Evolutionary conservation across 2,888 invertebrate species (phyloP), one percentile per base, ranked within the genome.

Genomic region (Scelioninae gen. 2): DNA sequence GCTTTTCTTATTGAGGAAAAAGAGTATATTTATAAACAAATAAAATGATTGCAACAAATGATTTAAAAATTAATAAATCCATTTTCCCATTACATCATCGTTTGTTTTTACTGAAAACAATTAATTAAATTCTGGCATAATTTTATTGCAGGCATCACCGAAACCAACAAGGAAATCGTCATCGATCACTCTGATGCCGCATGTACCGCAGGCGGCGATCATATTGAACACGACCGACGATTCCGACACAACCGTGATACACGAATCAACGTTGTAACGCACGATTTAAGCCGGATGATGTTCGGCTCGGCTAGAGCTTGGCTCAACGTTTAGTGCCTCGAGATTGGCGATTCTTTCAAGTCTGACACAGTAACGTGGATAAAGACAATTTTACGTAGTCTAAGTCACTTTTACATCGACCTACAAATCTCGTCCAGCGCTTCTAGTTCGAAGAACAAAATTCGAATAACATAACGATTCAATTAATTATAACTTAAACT

Each of bases 181-280:
- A 10, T 84, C 85, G 64, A 85, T 85, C 69, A 83, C 85, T 2
- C 63, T 85, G 46, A 82, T 81, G 50, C 83, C 84, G 1, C 80
- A 82, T 46, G 74, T 79, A 73, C 80, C 81, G 25, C 78, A 82
- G 43, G 71, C 83, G 53, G 79, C 82, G 57, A 83, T 84, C 53
- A 81, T 81, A 25, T 79, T 79, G 74, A 76, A 80, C 19, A 78
- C 74, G 39, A 80, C 35, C 41, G 75, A 78, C 50, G 82, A 82
- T 77, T 77, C 83, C 15, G 84, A 85, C 48, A 78, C 83, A 35
- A 75, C 83, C 46, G 79, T 85, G 52, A 84, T 85, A 67, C 85
- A 86, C 76, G 86, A 86, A 74, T 85, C 86, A 10, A 86, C 86
- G 37, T 84, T 86, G 84, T 86, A 86, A 85, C 85, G 80, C 76